Base-by-base conservation (phyloP, 64 coral and sea anemone genomes). In the Catalaphyllia jardinei region DNA sequence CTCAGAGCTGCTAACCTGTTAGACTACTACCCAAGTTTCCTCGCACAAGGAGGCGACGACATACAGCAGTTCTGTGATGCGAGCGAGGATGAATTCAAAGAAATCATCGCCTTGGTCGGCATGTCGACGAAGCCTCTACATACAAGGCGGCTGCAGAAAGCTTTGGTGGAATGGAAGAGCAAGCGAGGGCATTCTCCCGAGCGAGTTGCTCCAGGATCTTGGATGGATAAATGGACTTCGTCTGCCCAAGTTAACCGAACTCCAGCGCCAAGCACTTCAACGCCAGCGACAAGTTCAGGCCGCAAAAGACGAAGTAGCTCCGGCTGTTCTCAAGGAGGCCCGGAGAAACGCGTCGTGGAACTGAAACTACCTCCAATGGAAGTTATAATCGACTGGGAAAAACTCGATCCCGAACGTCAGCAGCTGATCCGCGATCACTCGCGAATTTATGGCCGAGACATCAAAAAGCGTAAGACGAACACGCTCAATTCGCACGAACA, bases 301-400 rank as follows among this genome's bases (percentile, higher is more conserved):
- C 86, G 93, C 51, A 92, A 89, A 87, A 82, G 87, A 25, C 59
- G 86, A 3, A 78, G 87, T n/a, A 93, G 90, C 62, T 79, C 83
- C 31, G 69, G 88, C 30, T 33, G 77, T 52, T 84, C 72, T 24
- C 88, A 93, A 88, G 81, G 60, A 28, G 75, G 88, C 10, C 8
- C 90, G 7, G 80, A 94, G 72, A 99, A 99, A 69, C 87, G 97
- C 29, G 94, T 99, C 31, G 91, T 99, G n/a, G 97, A 99, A 52
- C 88, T 99, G 57, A 99, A 99, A 88, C 86, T 99, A 24, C 97
- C 97, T 8, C 94, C 97, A 65, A 99, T 99, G 97, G 97, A 99
- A 89, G 97, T 95, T 4, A 99, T 99, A 30, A 99, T 99, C 33
- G 97, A 99, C 88, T 99, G 97, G 97, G 97, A 99, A 86, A 99